These are phyloP conservation scores for Agrotis segetum DNA, from an alignment of 2,888 invertebrate genomes.

Conservation along the genomic window DNA sequence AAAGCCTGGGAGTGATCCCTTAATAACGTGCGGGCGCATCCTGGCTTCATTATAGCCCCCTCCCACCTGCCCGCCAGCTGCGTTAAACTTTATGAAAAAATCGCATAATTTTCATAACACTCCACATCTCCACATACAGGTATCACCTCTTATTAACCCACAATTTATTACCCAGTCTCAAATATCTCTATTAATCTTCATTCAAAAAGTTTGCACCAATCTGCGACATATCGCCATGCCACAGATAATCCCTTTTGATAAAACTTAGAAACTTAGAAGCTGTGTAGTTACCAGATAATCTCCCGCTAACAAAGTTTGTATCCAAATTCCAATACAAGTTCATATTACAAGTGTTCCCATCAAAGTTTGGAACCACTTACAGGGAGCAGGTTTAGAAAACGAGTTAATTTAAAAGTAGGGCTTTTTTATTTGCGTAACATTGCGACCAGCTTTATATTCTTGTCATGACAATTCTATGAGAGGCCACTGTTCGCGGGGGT, in stretches of 20 bases:
- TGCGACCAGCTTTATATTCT: conserved; percentile 71
- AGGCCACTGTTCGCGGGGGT: conserved; percentile 69
- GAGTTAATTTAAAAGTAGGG: conserved; percentile 36
- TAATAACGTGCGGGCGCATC: conserved; percentile 80
- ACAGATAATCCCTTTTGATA: conserved; percentile 51
- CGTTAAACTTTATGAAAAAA: conserved; percentile 73
- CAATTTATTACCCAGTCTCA: conserved; percentile 32
- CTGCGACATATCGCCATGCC: conserved; percentile 31
- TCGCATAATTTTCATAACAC: conserved; percentile 60
- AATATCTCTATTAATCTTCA: conserved; percentile 30
- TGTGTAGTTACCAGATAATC: conserved; percentile 50
- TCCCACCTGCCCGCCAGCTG: conserved; percentile 65
- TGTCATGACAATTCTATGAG: conserved; percentile 78
- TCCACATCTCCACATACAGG: conserved; percentile 22
- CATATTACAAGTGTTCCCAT: conserved; percentile 37
- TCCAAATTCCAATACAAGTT: conserved; percentile 41
- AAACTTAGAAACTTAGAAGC: conserved; percentile 51
- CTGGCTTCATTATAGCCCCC: conserved; percentile 76
- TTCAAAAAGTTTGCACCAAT: conserved; percentile 28
- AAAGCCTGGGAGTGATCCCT: conserved; percentile 77
- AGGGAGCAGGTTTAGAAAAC: conserved; percentile 20
- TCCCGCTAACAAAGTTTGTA: conserved; percentile 30
- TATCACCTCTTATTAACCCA: conserved; percentile 20
- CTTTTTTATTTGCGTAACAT: conserved; percentile 73
- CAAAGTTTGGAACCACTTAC: conserved; percentile 49